Percentiles rank a stretch among this genome's conserved stretches.
These are phyloP conservation scores for Enteromius anoplus DNA, from an alignment of 2,797 vertebrate genomes.

Conservation along the genomic window DNA sequence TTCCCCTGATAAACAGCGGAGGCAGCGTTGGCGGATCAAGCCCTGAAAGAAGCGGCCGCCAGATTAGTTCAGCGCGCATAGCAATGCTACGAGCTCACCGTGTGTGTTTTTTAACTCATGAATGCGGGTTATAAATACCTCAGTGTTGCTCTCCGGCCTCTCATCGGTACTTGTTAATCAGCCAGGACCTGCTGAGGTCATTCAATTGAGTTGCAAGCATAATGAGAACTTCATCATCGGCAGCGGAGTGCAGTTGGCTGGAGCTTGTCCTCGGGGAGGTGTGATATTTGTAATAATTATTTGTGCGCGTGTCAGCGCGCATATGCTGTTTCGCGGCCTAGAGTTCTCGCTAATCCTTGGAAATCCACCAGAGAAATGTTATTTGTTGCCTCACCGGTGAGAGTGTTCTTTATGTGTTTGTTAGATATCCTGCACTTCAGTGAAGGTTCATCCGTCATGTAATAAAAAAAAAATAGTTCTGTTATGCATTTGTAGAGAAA, in stretches of 20 bases:
- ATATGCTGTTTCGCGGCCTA: slow-evolving; percentile 46
- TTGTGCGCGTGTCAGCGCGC: slow-evolving; percentile 50
- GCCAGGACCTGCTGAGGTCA: slow-evolving; percentile 45
- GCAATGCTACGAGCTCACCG: neutral
- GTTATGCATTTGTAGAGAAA: neutral
- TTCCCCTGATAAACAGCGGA: slow-evolving; percentile 12
- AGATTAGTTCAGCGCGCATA: neutral
- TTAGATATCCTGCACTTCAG: neutral
- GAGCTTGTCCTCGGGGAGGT: slow-evolving; percentile 47
- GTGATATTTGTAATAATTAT: slow-evolving; percentile 55
- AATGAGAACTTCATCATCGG: slow-evolving; percentile 42
- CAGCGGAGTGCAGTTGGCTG: slow-evolving; percentile 44
- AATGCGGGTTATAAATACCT: slow-evolving; percentile 50
- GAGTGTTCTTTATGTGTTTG: neutral
- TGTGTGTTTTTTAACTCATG: slow-evolving; percentile 47
- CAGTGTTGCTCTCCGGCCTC: slow-evolving; percentile 12
- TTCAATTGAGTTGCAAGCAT: slow-evolving; percentile 55
- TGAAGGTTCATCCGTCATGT: neutral
- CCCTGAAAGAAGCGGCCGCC: neutral
- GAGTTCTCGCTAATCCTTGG: neutral
- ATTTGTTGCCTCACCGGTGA: neutral
- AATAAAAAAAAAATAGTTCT: neutral
- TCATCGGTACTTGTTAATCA: slow-evolving; percentile 55
- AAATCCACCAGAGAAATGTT: slow-evolving; percentile 1
- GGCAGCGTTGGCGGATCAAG: neutral